Base-by-base conservation (phyloP, 2,888 invertebrate species). In the Melitaea athalia region DNA sequence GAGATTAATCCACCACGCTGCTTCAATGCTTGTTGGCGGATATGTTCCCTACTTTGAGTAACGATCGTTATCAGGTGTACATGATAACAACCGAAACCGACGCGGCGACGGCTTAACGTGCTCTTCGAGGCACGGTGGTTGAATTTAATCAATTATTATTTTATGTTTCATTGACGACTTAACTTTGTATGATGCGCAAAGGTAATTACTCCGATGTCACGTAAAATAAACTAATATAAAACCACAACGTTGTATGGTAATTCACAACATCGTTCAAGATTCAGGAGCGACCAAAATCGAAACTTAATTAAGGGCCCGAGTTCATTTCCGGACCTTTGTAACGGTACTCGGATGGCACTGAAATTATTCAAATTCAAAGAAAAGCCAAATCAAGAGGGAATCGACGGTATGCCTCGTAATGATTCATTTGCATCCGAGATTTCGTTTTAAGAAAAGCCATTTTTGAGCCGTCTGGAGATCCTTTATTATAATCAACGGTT, bases 291-390 rank as follows among this genome's bases (percentile, higher is more conserved):
- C 71, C 70, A 57, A 68, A 72, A 71, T 71, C 72, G 66, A 69
- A 74, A 74, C 76, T 72, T 73, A 78, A 78, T 76, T 75, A 77
- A 73, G 72, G 72, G 55, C 67, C 71, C 69, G 60, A 73, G 70
- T 75, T 78, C 74, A 76, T 78, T 77, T 78, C 77, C 77, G 74
- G 72, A 70, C 74, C 77, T 75, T 76, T 77, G 76, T 77, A 71
- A 69, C 59, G 69, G 67, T 59, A 65, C 62, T 69, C 63, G 59
- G 72, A 75, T 72, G 71, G 72, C 63, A 61, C 71, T 72, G 65
- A 74, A 77, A 78, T 78, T 76, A 77, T 78, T 78, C 75, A 77
- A 77, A 77, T 76, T 74, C 74, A 75, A 75, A 73, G 73, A 76
- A 75, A 74, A 60, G 71, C 64, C 49, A 74, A 75, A 75, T 73